Percentiles rank a stretch among this genome's conserved stretches.
Evolutionary conservation across 2,797 vertebrate genomes (phyloP).

Genomic region (Smutsia temminckii): DNA sequence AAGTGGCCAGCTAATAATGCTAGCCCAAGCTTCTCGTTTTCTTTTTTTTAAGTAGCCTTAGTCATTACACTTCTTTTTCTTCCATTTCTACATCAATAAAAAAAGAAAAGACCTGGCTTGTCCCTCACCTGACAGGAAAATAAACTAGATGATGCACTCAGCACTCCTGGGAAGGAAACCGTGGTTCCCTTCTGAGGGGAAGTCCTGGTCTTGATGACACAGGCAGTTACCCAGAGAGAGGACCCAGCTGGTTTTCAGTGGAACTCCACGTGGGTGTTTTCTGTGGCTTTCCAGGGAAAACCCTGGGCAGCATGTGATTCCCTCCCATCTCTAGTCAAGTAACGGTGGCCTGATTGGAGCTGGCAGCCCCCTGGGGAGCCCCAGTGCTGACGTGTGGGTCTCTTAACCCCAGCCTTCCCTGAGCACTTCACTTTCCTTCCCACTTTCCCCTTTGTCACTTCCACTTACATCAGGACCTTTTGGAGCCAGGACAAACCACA

Average conservation of each 20-base stretch:
- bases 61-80: not conserved
- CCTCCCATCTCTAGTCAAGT: not conserved
- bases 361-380: not conserved
- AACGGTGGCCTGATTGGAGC: constrained; percentile 49
- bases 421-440: constrained; percentile 66
- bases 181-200: not conserved
- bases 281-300: constrained; percentile 46
- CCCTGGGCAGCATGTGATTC: not conserved
- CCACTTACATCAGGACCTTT: constrained; percentile 74
- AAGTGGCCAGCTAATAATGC: not conserved
- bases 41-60: not conserved
- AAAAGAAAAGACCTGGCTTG: not conserved
- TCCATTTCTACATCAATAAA: not conserved
- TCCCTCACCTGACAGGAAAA: not conserved
- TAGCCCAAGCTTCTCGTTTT: not conserved
- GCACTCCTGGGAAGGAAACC: not conserved
- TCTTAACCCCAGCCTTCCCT: constrained; percentile 63
- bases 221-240: not conserved
- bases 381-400: constrained; percentile 60
- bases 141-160: not conserved
- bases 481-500: constrained; percentile 69
- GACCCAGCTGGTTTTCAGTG: not conserved
- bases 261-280: not conserved
- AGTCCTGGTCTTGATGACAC: not conserved
- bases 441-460: constrained; percentile 75